Percentiles rank a stretch among this genome's conserved stretches.
phyloP scores from a whole-genome alignment of 2,797 vertebrate species.

The Cryptoprocta ferox region DNA sequence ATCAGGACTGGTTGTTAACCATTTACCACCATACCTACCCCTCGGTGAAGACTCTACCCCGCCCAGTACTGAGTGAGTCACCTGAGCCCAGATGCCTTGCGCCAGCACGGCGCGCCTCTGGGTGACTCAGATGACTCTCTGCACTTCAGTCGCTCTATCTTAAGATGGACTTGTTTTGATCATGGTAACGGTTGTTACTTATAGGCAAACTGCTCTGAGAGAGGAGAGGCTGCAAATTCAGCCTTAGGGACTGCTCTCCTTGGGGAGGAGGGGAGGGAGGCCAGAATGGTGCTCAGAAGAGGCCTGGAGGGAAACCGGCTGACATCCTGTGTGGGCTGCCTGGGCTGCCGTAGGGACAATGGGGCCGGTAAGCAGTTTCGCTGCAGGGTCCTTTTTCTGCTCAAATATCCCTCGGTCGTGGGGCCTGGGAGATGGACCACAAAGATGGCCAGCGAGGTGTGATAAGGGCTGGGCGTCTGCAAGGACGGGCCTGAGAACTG shows the following conservation, averaged over 20 bases:
- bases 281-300: not conserved
- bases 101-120: not conserved
- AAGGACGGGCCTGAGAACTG: not conserved
- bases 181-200: not conserved
- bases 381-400: not conserved
- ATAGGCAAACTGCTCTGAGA: not conserved
- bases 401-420: not conserved
- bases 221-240: not conserved
- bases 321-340: too few species aligned
- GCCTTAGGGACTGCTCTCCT: fast-evolving
- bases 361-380: not conserved
- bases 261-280: not conserved
- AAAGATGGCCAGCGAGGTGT: not conserved
- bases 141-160: not conserved
- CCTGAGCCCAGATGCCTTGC: not conserved
- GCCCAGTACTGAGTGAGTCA: not conserved
- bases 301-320: too few species aligned
- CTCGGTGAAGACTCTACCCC: not conserved
- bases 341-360: too few species aligned
- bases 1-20: not conserved
- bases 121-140: not conserved
- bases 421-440: too few species aligned
- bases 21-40: not conserved
- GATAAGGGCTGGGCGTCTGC: not conserved
- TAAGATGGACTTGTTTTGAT: not conserved